phyloP scores from a whole-genome alignment of 2,888 invertebrate species.

The Fragum fragum region DNA sequence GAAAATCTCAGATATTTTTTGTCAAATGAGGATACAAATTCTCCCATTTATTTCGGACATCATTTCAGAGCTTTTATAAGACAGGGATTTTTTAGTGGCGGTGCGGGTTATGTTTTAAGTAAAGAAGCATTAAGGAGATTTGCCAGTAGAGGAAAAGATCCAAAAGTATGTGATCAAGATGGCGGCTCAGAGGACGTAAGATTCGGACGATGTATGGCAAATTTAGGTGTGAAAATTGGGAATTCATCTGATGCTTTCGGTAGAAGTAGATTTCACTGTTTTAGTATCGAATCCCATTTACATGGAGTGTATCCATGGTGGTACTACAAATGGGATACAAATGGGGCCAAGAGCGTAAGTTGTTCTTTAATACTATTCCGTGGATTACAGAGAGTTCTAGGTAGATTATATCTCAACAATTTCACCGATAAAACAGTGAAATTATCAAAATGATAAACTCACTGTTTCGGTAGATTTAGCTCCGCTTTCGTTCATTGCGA shows the following conservation, averaged over 20 bases:
- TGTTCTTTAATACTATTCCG: no score
- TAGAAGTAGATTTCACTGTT: constrained; percentile 81
- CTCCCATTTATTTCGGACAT: constrained; percentile 92
- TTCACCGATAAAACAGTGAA: no score
- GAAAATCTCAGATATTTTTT: constrained; percentile 87
- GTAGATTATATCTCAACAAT: no score
- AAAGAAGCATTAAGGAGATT: constrained; percentile 92
- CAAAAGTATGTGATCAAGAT: constrained; percentile 65
- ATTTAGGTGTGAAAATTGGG: constrained; percentile 74
- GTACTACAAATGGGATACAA: constrained; percentile 78
- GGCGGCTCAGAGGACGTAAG: constrained; percentile 82
- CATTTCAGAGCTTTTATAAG: constrained; percentile 72
- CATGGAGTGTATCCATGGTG: constrained; percentile 79
- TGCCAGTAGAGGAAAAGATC: constrained; percentile 89
- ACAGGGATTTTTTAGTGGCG: constrained; percentile 87
- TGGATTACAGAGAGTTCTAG: no score
- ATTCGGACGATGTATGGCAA: constrained; percentile 79
- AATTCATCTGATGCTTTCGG: constrained; percentile 78
- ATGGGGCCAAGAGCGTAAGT: constrained; percentile 77
- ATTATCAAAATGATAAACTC: no score
- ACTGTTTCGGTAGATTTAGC: no score
- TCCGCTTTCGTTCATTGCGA: no score
- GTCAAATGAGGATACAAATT: constrained; percentile 91
- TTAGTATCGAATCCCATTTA: constrained; percentile 78
- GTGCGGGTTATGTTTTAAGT: constrained; percentile 95